Base-by-base conservation (phyloP, 1,140 invertebrate genomes). In the Micrasema minimum region DNA sequence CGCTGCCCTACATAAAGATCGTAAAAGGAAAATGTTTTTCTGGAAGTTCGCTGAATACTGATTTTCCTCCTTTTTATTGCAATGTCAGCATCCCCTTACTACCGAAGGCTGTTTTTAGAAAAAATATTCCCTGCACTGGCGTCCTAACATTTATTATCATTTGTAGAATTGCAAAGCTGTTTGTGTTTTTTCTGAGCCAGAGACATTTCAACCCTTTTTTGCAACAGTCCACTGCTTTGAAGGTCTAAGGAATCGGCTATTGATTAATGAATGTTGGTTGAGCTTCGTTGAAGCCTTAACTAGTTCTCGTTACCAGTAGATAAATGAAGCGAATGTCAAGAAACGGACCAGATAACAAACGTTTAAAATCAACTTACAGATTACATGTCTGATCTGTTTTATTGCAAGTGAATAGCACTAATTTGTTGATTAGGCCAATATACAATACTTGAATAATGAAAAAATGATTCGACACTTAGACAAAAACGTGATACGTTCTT, bases 61-160 rank as follows among this genome's bases (percentile, higher is more conserved):
- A 59, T 59, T 59, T 59, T 31, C 26, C 14, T 26, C 2, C 50
- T 10, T 31, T 31, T 59, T 59, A 59, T 59, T 59, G 55, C 55
- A 41, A 5, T 38, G 55, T 59, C 55, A 59, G 55, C 55, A 20
- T 20, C 31, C 55, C 35, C 35, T 59, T 38, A 31, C 23, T 31
- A 16, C n/a, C 7, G 4, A 7, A 20, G 35, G 35, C 35, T 59
- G 26, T 38, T 38, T 59, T 59, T 38, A 37, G 10, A 59, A 20
- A 26, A 59, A 59, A 59, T 59, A 41, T 59, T 59, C 55, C 16
- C 14, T 41, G 55, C 55, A 59, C 31, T 59, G 35, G 55, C 35
- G 31, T 59, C 31, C 55, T 59, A 37, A 59, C 55, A 59, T 59
- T 59, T 59, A 59, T 59, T 59, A 41, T 59, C 50, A 59, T 59